Percentiles rank a stretch among this genome's conserved stretches.
These are phyloP conservation scores for Drosophila algonquin DNA, from an alignment of 2,888 invertebrate species.

Conservation along the genomic window DNA sequence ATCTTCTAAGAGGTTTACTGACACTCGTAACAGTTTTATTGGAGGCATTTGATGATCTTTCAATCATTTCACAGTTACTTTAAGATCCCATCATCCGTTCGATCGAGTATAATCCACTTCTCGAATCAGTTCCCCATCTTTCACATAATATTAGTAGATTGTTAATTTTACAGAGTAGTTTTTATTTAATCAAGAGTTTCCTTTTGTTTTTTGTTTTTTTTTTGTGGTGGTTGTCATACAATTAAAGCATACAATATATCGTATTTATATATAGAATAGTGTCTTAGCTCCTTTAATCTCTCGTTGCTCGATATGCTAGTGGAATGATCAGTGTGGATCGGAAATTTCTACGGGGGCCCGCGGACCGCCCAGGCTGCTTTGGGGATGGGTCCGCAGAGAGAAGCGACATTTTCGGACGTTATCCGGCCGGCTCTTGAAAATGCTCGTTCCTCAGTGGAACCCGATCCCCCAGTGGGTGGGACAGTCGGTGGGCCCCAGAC, in stretches of 20 bases:
- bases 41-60: neutral
- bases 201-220: slow-evolving; percentile 6
- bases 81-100: neutral
- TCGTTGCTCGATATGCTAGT: slow-evolving; percentile 37
- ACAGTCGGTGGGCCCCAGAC: slow-evolving; percentile 5
- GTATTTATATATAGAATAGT: slow-evolving; percentile 40
- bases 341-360: slow-evolving; percentile 39
- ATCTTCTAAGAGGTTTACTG: neutral
- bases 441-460: slow-evolving; percentile 77
- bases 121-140: neutral
- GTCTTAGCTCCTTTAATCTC: slow-evolving; percentile 47
- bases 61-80: neutral
- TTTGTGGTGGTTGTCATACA: slow-evolving; percentile 66
- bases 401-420: slow-evolving; percentile 62
- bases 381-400: slow-evolving; percentile 65
- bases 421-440: slow-evolving; percentile 46
- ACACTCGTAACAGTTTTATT: neutral
- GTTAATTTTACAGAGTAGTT: slow-evolving; percentile 59
- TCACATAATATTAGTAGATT: neutral
- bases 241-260: slow-evolving; percentile 69
- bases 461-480: slow-evolving; percentile 21
- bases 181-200: slow-evolving; percentile 68
- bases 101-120: neutral
- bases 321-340: slow-evolving; percentile 26
- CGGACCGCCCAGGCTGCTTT: neutral